Base-by-base conservation (phyloP, 2,797 vertebrate genomes). In the Scomberomorus guttatus region DNA sequence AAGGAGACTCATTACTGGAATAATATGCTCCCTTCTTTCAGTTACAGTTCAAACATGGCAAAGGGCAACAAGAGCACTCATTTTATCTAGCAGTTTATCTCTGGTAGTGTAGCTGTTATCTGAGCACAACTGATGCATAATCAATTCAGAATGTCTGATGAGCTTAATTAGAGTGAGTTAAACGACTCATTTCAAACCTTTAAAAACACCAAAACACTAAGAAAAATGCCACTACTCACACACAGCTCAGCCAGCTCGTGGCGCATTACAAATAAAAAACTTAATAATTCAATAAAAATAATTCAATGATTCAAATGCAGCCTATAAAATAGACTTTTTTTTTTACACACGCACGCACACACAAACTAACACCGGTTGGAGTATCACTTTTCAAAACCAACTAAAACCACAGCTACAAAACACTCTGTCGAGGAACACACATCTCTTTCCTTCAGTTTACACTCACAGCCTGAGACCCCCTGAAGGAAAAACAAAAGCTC, bases 351-450 rank as follows among this genome's bases (percentile, higher is more conserved):
- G 2, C 44, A 50, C 14, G 3, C 44, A 14, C 34, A 42, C 56
- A 44, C 20, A n/a, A 15, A 50, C 67, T 25, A 32, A 6, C 29
- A 32, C 29, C 29, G 29, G 29, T 32, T 14, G 2, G 11, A 24
- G 10, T 39, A 18, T n/a, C 58, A 78, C 71, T 72, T 72, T 52
- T 14, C n/a, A 55, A 5, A 46, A 39, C 15, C 27, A 52, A 65
- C 34, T 51, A 3, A n/a, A 61, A 17, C 2, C 65, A 48, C 44
- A 39, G 52, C 34, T 24, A 0, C 59, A 63, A 42, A 42, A 37
- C 57, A 46, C 11, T 6, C 29, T 14, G 22, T 32, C 17, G n/a
- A 57, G n/a, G 22, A 51, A 68, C 52, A 68, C 61, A 9, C 65
- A 32, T 13, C 4, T 48, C 25, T 52, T 10, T 12, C 25, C 42